A percentile compares a stretch with the other conserved stretches of the same genome.
Conservation (phyloP, 2,797 vertebrate species). For the Odontamblyopus rebecca region DNA sequence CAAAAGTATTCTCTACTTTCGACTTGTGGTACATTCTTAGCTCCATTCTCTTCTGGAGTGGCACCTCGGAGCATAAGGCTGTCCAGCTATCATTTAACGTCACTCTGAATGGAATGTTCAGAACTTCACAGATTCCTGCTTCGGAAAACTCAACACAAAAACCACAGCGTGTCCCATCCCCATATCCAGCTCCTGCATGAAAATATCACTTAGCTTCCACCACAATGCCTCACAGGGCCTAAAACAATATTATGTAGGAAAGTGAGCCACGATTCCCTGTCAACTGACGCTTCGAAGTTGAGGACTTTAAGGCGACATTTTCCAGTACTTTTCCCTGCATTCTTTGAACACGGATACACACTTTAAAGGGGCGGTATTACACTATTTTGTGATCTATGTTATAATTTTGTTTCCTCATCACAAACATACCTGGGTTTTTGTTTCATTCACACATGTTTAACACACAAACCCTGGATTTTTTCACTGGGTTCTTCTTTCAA, state of each 20-base stretch:
- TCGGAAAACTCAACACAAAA: conserved; percentile 42
- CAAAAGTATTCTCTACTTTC: background rate
- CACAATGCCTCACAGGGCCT: conserved; percentile 41
- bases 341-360: background rate
- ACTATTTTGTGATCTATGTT: too few species aligned
- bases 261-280: conserved; percentile 32
- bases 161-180: conserved; percentile 35
- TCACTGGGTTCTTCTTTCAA: too few species aligned
- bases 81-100: conserved; percentile 38
- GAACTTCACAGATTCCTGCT: conserved; percentile 44
- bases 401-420: too few species aligned
- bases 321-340: conserved; percentile 28
- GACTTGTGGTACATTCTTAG: background rate
- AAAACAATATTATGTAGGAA: conserved; percentile 60
- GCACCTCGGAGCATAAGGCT: conserved; percentile 27
- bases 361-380: background rate
- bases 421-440: too few species aligned
- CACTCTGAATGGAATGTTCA: conserved; percentile 50
- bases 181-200: conserved; percentile 48
- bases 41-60: conserved; percentile 30
- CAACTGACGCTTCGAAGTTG: conserved; percentile 29
- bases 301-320: conserved; percentile 40
- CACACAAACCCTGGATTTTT: too few species aligned
- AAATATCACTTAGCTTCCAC: conserved; percentile 52
- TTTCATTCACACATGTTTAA: too few species aligned